Base-by-base conservation (phyloP, 2,888 invertebrate genomes). In the Nomada hirtipes region DNA sequence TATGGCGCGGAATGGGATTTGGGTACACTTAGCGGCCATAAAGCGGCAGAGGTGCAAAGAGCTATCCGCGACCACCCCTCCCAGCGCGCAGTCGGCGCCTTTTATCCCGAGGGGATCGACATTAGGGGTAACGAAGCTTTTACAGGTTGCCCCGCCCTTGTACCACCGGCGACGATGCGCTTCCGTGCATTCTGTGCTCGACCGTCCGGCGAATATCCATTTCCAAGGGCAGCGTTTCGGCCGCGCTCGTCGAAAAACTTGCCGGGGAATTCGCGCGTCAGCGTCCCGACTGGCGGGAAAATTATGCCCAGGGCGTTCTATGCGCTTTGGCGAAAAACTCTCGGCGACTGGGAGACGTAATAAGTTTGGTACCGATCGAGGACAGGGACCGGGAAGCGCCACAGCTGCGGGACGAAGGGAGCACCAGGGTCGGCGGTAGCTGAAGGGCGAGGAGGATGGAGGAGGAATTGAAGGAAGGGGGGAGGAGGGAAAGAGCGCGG, bases 21-120 rank as follows among this genome's bases (percentile, higher is more conserved):
- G 91, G 92, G 91, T 91, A 91, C 92, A 91, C 92, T 92, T 92
- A 92, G 92, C 90, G 85, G 89, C 90, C 89, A 90, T 92, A 92
- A 92, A 93, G 90, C 90, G 89, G 89, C 89, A 72, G 83, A 92
- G 92, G 92, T 92, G 92, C 91, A 92, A 92, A 91, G 92, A 92
- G 90, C 85, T 86, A 86, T 88, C 87, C 78, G 50, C 86, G 82
- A 82, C 83, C 87, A 87, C 87, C 90, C 83, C 85, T 82, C 77
- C 79, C 68, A 64, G 64, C 29, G 36, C 29, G 29, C 59, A 36
- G 83, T 84, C 91, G 91, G 90, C 86, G 44, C 84, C 91, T 91
- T 91, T 91, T 79, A 91, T 91, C 90, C 86, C 72, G 80, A 76
- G 75, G 81, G 84, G 86, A 83, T 74, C 78, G 75, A 55, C 79